Evolutionary conservation across 2,113 vertebrate species (phyloP).

Genomic region (Antennarius striatus): DNA sequence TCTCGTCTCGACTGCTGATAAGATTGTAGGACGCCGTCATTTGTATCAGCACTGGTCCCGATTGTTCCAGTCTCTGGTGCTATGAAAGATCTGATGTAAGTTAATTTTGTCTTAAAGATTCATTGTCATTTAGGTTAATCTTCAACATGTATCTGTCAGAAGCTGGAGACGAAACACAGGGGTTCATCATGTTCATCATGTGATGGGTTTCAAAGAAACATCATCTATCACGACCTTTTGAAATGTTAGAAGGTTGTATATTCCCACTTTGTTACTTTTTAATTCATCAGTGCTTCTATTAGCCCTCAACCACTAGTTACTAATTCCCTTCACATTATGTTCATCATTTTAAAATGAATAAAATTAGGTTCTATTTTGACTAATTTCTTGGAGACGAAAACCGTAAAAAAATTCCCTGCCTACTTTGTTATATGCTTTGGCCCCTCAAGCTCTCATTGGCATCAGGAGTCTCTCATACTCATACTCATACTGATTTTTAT

Average conservation of each 20-base stretch:
- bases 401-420: slow-evolving; percentile 45
- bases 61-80: slow-evolving; percentile 32
- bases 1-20: slow-evolving; percentile 53
- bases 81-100: background rate
- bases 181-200: too few species aligned
- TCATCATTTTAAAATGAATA: slow-evolving; percentile 6
- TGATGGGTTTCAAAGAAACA: background rate
- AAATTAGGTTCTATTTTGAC: slow-evolving; percentile 53
- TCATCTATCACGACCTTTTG: background rate
- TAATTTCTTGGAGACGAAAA: slow-evolving; percentile 26
- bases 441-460: background rate
- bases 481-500: too few species aligned
- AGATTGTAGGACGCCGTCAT: slow-evolving; percentile 45
- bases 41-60: slow-evolving; percentile 36
- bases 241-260: background rate
- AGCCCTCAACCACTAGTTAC: background rate
- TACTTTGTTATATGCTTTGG: slow-evolving; percentile 35
- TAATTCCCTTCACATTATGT: slow-evolving; percentile 14
- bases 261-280: background rate
- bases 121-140: background rate
- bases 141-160: background rate
- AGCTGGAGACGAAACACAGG: background rate
- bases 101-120: background rate
- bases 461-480: too few species aligned
- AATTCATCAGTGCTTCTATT: background rate